Evolutionary conservation across 2,888 invertebrate species (phyloP), one percentile per base, ranked within the genome.

Genomic region (Agriopis aurantiaria): DNA sequence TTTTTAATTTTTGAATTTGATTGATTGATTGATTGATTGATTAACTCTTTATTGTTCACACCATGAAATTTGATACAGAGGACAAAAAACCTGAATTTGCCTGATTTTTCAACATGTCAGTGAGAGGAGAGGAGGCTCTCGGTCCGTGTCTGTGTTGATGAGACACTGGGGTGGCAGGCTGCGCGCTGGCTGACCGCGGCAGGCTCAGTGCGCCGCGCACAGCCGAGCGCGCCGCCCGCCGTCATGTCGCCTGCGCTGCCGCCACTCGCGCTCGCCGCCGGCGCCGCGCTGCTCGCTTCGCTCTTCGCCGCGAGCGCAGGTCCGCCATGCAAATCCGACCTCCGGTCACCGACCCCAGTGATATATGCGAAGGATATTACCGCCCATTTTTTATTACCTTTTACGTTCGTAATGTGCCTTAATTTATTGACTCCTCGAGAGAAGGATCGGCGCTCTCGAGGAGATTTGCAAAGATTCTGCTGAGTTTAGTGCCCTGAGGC

Each of bases 311-410:
- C 57, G 65, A 33, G 46, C 83, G 81, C 88, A 85, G 87, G 88
- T 88, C 80, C 76, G 76, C 77, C 83, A 85, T 85, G 89, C 90
- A 85, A 89, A 88, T 84, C 79, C 78, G 52, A 33, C 11, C 52
- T 0, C 71, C 80, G 92, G 91, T 88, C 92, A 81, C 79, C 83
- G 91, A 92, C 91, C 92, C 88, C 88, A 83, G 72, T 77, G 75
- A 76, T 74, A 78, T 76, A 75, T 75, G 75, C 75, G 72, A 77
- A 76, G 75, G 75, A 80, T 80, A 77, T 76, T 74, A 75, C 73
- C 70, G 67, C 67, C 72, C 71, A 74, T 75, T 76, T 77, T 76
- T 77, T 78, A 75, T 73, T 76, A 65, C 73, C 71, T 75, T 72
- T 75, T 75, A 68, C 75, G 71, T 73, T 71, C 70, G 65, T 69